phyloP scores from a whole-genome alignment of 2,797 vertebrate species.

The Anomalospiza imberbis region DNA sequence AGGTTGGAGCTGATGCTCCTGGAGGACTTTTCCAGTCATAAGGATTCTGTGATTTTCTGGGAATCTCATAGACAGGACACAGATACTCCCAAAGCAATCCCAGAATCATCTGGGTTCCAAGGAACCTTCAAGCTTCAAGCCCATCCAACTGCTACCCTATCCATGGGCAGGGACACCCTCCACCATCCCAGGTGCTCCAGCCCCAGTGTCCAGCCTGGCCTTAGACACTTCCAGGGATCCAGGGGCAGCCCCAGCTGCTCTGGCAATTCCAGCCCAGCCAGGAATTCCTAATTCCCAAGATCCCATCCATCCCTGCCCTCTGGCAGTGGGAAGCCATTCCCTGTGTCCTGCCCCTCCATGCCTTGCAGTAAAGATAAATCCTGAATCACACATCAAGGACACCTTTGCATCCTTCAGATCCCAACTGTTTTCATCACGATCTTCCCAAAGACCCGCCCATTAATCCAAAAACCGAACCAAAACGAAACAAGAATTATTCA shows the following conservation, averaged over 20 bases:
- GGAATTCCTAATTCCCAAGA: not conserved
- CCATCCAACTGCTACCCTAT: accelerated
- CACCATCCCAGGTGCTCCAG: not conserved
- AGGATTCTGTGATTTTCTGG: not conserved
- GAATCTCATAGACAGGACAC: not conserved
- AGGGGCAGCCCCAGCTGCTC: not conserved
- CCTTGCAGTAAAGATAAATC: not conserved
- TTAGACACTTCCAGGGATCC: not conserved
- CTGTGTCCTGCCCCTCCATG: not conserved
- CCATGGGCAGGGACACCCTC: not conserved
- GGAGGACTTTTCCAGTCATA: not conserved
- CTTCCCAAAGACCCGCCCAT: not conserved
- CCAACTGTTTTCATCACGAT: accelerated
- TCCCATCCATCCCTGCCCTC: not conserved
- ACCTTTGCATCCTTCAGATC: not conserved
- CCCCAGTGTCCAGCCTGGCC: not conserved
- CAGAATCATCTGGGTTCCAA: not conserved
- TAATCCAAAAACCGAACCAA: not conserved
- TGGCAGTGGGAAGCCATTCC: not conserved
- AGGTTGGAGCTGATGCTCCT: not conserved
- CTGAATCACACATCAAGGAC: not conserved
- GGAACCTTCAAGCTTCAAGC: too few species aligned
- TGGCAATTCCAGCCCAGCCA: accelerated
- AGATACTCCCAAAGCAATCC: not conserved
- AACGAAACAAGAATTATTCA: not conserved